Base-by-base conservation (phyloP, 1,140 invertebrate species). In the Teleogryllus occipitalis region DNA sequence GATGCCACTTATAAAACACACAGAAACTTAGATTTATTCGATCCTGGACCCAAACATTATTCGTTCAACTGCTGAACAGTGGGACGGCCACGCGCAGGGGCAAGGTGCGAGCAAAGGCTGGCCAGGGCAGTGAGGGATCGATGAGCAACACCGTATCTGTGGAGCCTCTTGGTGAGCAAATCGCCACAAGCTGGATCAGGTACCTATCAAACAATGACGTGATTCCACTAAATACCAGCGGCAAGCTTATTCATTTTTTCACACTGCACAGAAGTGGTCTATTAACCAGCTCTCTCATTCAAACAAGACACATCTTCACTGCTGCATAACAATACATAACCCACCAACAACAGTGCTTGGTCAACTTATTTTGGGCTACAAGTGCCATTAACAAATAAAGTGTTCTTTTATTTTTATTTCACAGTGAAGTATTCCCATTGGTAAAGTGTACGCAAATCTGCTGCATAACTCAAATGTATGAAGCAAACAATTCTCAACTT, bases 401-500 rank as follows among this genome's bases (percentile, higher is more conserved):
- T 39, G 27, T 39, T 39, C 27, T 65, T 18, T 65, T 65, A 65
- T 18, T 65, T 65, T 65, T 65, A 14, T 10, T 14, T 18, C 54
- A 14, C 54, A 65, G 54, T 65, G 54, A 65, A 65, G 54, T 14
- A 65, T 65, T 65, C 18, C 27, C 18, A 65, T 65, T 18, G 0
- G 10, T 18, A 65, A 65, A 65, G 27, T 39, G 27, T 18, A 65
- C 54, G 18, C 54, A 65, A 65, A 65, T 65, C 54, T 65, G 54
- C 54, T 14, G 18, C 54, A 65, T 65, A 14, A 65, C 54, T 65
- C 54, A 65, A 65, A 65, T 65, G 10, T 65, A 65, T 18, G 54
- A 65, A 65, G 54, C 54, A 65, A 65, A 65, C 54, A 65, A 65
- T 65, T 14, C 54, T 65, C 54, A 65, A 65, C 54, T 65, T 65